phyloP scores from a whole-genome alignment of 2,888 invertebrate species.

The Leptogaster cylindrica region DNA sequence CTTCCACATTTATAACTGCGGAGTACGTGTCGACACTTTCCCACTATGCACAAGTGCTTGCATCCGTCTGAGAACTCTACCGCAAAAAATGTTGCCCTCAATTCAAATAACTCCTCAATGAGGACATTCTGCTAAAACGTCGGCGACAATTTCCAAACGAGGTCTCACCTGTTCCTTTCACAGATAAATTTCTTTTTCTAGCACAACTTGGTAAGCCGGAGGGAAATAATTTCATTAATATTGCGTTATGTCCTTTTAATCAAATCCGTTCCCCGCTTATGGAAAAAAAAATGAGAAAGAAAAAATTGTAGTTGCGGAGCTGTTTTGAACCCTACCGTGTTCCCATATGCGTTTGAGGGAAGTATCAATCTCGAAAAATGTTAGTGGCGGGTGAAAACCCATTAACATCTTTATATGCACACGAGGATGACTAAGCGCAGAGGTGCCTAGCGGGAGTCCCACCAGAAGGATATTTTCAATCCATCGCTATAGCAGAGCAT shows the following conservation, averaged over 20 bases:
- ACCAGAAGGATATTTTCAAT: conserved; percentile 22
- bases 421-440: conserved; percentile 35
- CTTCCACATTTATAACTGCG: too few relatives aligned
- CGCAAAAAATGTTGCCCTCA: too few relatives aligned
- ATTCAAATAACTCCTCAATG: too few relatives aligned
- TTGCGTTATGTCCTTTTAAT: conserved; percentile 29
- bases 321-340: conserved; percentile 22
- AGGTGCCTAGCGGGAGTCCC: conserved; percentile 20
- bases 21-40: too few relatives aligned
- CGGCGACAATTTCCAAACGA: too few relatives aligned
- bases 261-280: neutral
- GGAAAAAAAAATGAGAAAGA: neutral
- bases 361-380: conserved; percentile 39
- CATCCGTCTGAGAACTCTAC: too few relatives aligned
- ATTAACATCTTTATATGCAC: conserved; percentile 40
- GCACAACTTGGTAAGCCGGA: neutral
- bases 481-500: neutral
- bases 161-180: too few relatives aligned
- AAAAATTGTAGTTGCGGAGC: conserved; percentile 20
- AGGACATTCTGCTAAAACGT: too few relatives aligned
- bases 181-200: conserved; percentile 10
- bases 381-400: conserved; percentile 39
- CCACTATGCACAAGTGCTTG: too few relatives aligned
- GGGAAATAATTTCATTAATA: conserved; percentile 31
- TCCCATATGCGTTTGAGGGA: conserved; percentile 29